Percentiles rank a stretch among this genome's conserved stretches.
Conservation (phyloP, 2,797 vertebrate species). For the Danio aesculapii region DNA sequence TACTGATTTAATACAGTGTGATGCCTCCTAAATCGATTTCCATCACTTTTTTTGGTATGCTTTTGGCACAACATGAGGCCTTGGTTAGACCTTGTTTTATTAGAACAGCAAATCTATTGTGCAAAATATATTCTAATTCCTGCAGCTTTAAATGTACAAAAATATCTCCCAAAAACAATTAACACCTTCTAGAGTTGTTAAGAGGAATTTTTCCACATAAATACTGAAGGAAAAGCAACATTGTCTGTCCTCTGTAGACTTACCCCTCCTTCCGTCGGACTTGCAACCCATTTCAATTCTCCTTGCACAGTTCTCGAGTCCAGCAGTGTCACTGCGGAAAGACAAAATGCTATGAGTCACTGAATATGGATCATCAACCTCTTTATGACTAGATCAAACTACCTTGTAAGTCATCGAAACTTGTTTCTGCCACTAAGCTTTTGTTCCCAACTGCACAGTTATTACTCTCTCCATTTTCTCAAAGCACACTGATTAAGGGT, state of each 20-base stretch:
- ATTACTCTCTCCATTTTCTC: background rate
- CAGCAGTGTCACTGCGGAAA: constrained; percentile 91
- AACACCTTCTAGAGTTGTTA: background rate
- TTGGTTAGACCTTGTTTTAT: background rate
- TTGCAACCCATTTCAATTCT: constrained; percentile 98
- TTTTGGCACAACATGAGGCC: background rate
- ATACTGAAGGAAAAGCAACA: constrained; percentile 34
- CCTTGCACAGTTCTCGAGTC: constrained; percentile 98
- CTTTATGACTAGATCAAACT: constrained; percentile 8
- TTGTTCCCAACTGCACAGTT: background rate
- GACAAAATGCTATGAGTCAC: constrained; percentile 32
- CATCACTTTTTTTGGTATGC: background rate
- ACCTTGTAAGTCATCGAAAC: background rate
- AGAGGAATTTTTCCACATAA: constrained; percentile 3
- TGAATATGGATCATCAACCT: constrained; percentile 28
- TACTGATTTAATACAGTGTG: background rate
- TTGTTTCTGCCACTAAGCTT: background rate
- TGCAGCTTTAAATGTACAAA: background rate
- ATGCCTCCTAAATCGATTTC: background rate
- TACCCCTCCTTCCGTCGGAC: constrained; percentile 98
- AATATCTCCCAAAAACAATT: background rate
- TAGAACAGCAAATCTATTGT: background rate
- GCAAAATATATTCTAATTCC: background rate
- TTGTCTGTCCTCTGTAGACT: constrained; percentile 74
- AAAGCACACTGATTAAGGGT: background rate